Evolutionary conservation across 2,888 invertebrate genomes (phyloP), one percentile per base, ranked within the genome.

Genomic region (Monoplex corrugatus): DNA sequence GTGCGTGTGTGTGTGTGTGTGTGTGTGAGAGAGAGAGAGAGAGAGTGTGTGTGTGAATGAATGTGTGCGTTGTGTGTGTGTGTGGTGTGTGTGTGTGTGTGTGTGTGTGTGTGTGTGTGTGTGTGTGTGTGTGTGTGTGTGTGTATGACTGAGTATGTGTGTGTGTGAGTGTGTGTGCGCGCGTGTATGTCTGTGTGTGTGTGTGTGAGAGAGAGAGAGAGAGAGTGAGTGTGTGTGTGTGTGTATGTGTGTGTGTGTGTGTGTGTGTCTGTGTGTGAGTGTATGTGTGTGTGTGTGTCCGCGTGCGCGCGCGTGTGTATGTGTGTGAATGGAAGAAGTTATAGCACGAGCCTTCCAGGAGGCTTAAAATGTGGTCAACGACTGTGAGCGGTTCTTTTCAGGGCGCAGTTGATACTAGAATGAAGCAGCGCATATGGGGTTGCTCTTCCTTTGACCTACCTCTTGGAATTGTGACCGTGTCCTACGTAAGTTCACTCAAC

Each of bases 201-300:
- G 63, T 68, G 63, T 68, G 63, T 68, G 23, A 28, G 63, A 5
- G 8, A 28, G 10, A 23, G 63, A 28, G 63, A 5, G 63, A 28
- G 63, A 28, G 8, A 28, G 10, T 68, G 63, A 5, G 63, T n/a
- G 23, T 68, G 63, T n/a, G 63, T 28, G 63, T 28, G 8, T 28
- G 63, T 28, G 8, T 28, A n/a, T 28, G 8, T 28, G 63, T 28
- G 8, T 28, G 63, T 68, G 8, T 28, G 63, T 68, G 28, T 68
- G 63, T 68, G 63, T 68, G 63, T 68, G 63, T 68, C 23, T 68
- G 63, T 68, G 63, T 68, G 63, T 68, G 63, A 5, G 63, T 28
- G 63, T 28, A n/a, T 68, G 63, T 68, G 63, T 68, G 63, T 68
- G 63, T 68, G 63, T 68, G 63, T 68, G 63, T 68, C 23, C 28